These are phyloP conservation scores for Coptodon rendalli DNA, from an alignment of 2,113 vertebrate species.

Conservation along the genomic window DNA sequence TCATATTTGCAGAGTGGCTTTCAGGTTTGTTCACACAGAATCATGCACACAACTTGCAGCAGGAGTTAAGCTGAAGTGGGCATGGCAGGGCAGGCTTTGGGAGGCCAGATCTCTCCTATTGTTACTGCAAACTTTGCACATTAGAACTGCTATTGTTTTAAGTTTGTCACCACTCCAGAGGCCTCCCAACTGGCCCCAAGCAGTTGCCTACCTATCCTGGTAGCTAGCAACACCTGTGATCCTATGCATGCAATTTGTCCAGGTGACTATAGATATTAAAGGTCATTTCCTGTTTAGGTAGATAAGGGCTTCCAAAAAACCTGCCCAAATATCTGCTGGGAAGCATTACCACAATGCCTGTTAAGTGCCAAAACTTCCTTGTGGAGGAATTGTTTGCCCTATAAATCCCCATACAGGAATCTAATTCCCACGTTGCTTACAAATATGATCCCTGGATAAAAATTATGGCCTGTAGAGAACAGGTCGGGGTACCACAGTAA, in stretches of 20 bases:
- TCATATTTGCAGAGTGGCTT: neutral
- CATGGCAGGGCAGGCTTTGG: neutral
- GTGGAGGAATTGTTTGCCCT: fast-evolving
- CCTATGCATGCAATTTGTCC: neutral
- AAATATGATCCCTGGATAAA: neutral
- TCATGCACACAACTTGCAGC: neutral
- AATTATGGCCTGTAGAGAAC: neutral
- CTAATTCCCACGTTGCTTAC: neutral
- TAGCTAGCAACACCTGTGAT: neutral
- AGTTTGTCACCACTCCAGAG: neutral
- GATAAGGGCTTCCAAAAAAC: neutral
- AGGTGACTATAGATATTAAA: neutral
- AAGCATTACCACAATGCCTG: neutral
- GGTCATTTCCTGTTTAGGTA: neutral
- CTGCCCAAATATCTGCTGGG: neutral
- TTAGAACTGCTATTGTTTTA: neutral
- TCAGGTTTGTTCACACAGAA: neutral
- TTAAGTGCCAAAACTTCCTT: neutral
- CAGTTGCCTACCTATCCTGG: neutral
- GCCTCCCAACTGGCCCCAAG: neutral
- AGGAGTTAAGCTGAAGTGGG: neutral
- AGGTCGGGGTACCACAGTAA: neutral
- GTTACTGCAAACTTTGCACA: neutral
- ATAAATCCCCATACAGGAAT: neutral
- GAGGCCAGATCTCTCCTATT: neutral